Evolutionary conservation across 2,888 invertebrate genomes (phyloP).

Genomic region (Apamea crenata): DNA sequence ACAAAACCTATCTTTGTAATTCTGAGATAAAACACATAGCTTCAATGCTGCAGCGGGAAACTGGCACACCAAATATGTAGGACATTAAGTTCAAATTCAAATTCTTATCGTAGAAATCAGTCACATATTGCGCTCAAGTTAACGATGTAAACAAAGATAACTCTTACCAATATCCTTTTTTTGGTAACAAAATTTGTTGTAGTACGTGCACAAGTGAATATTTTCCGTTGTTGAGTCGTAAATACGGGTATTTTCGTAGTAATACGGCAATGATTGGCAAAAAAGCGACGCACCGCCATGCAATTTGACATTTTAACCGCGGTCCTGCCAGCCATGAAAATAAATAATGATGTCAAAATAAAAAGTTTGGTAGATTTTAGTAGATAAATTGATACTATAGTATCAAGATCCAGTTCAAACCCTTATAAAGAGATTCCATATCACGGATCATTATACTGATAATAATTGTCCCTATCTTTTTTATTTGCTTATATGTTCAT

Average conservation of each 20-base stretch:
- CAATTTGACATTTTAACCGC: constrained; percentile 81
- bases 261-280: constrained; percentile 87
- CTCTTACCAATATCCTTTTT: constrained; percentile 69
- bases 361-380: constrained; percentile 36
- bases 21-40: constrained; percentile 46
- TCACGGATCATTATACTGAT: neutral
- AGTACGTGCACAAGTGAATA: constrained; percentile 60
- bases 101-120: constrained; percentile 49
- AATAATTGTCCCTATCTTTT: neutral
- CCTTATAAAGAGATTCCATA: neutral
- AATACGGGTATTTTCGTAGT: constrained; percentile 79
- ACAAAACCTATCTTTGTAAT: constrained; percentile 25
- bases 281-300: constrained; percentile 86
- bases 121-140: constrained; percentile 51
- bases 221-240: constrained; percentile 72
- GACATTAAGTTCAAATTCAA: constrained; percentile 56
- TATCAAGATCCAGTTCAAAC: neutral
- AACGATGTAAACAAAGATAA: constrained; percentile 53
- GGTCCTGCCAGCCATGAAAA: constrained; percentile 52
- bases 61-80: constrained; percentile 31
- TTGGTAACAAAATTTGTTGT: constrained; percentile 54
- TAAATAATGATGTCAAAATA: constrained; percentile 28
- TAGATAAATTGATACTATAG: neutral
- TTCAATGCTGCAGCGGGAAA: constrained; percentile 15
- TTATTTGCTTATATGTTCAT: neutral